phyloP scores from a whole-genome alignment of 1,140 invertebrate genomes.

The Pygmarrhopalites habei region DNA sequence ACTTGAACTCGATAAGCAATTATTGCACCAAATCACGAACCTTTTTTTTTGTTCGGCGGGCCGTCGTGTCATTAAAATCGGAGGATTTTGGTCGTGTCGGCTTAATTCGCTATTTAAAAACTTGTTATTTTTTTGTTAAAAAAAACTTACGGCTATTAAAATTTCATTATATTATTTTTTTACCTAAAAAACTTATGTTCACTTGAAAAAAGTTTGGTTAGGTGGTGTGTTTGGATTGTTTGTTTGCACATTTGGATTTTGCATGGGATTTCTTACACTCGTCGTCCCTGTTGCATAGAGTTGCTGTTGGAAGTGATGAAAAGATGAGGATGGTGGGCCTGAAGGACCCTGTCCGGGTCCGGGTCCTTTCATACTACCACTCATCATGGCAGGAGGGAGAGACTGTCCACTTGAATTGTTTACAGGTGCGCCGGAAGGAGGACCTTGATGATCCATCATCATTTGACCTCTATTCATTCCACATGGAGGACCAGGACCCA shows the following conservation, averaged over 20 bases:
- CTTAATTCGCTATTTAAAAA: too few relatives aligned
- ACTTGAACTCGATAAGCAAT: too few relatives aligned
- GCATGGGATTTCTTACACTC: constrained; percentile 37
- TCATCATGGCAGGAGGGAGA: constrained; percentile 28
- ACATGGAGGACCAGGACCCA: neutral
- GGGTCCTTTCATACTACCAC: constrained; percentile 40
- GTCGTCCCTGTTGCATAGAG: constrained; percentile 66
- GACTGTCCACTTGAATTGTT: constrained; percentile 14
- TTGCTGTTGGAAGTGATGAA: constrained; percentile 91
- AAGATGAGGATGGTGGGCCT: constrained; percentile 70
- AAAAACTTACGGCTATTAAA: neutral
- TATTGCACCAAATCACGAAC: constrained; percentile 40
- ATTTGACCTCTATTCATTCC: constrained; percentile 22
- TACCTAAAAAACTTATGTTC: neutral
- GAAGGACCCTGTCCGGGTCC: constrained; percentile 39
- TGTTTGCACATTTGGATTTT: constrained; percentile 31
- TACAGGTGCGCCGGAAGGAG: constrained; percentile 38
- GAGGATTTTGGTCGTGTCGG: too few relatives aligned
- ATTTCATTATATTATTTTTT: constrained; percentile 8
- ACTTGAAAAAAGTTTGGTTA: constrained; percentile 39
- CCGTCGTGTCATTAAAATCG: neutral
- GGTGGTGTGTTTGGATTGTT: constrained; percentile 35
- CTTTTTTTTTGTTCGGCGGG: constrained; percentile 22
- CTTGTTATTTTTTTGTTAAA: neutral
- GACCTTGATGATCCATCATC: constrained; percentile 42